Base-by-base conservation (phyloP, 2,797 vertebrate species). In the Naso thynnoides region DNA sequence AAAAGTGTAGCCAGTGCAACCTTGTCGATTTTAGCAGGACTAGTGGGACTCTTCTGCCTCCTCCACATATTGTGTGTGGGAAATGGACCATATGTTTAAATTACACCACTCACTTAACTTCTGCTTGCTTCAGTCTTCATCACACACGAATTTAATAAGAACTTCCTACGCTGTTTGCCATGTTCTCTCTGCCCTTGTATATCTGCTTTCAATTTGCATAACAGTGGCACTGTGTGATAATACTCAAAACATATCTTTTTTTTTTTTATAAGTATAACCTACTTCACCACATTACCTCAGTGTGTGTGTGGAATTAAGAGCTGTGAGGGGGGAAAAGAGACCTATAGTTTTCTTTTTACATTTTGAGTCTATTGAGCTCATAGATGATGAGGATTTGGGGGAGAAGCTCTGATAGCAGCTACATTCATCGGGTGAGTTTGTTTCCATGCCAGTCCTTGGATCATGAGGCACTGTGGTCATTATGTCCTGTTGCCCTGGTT, bases 401-500 rank as follows among this genome's bases (percentile, higher is more conserved):
- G 14, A 48, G 10, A 23, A 42, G 10, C 10, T 14, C 36, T 16
- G 29, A 16, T 21, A 27, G 44, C n/a, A 45, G 57, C 48, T 38
- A 21, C 59, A 44, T 71, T 66, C 47, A 62, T 56, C 78, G 84
- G 73, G 58, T 69, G 56, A 56, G 55, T 58, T 57, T 68, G 79
- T 85, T 87, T 81, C 81, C 77, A 72, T 69, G 47, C 53, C 73
- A 80, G 55, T 64, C 73, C 45, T 39, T 2, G 79, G 81, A 78
- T 88, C 89, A 55, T 88, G 81, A 81, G 74, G 57, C 71, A 59
- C 79, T 48, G 55, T 36, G 87, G 90, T 88, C 93, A 86, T 71
- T 44, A 68, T 89, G 86, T 86, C 84, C 87, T 0, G 91, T 94
- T 92, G 77, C 90, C 91, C 65, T 86, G 91, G 91, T 88, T 90